Evolutionary conservation across 2,113 vertebrate genomes (phyloP), one percentile per base, ranked within the genome.

Genomic region (Rana temporaria): DNA sequence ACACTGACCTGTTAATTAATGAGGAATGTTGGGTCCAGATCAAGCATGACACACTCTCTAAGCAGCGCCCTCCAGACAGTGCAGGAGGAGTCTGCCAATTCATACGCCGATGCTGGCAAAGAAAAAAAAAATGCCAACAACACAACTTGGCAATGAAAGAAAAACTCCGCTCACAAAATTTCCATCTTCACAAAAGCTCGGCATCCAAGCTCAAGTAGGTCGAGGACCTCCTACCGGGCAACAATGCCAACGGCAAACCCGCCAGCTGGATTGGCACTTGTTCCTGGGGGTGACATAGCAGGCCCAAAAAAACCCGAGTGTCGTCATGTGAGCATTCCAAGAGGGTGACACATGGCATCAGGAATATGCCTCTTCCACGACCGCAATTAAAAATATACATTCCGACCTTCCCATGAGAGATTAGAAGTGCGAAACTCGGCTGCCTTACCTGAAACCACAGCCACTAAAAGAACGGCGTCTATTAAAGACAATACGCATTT

Each of bases 331-430:
- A 75, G 72, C 80, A 88, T 84, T 72, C 75, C 85, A 9, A 80
- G 63, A 19, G 78, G 70, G 34, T 79, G 60, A 72, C 62, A 52
- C 42, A 48, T 12, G 86, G 69, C 79, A n/a, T 4, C 57, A 18
- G 77, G 78, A 84, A 86, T 82, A 86, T 85, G 80, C 85, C 84
- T 60, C 69, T 78, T 88, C 87, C 78, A 69, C 78, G 85, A 84
- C 53, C 87, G 69, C 87, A 89, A 85, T 63, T 86, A 88, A 85
- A 89, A 82, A 59, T 48, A 84, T 85, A 88, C 85, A 89, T 88
- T 87, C 81, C 87, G 84, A 85, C 32, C 79, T 64, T 84, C 87
- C 88, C 88, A 34, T 87, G 88, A 88, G 88, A 88, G 89, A 88
- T 87, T 4, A 84, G 4, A 75, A 66, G 14, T 17, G 63, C 52